phyloP scores from a whole-genome alignment of 1,140 invertebrate genomes.

The Hyles euphorbiae region DNA sequence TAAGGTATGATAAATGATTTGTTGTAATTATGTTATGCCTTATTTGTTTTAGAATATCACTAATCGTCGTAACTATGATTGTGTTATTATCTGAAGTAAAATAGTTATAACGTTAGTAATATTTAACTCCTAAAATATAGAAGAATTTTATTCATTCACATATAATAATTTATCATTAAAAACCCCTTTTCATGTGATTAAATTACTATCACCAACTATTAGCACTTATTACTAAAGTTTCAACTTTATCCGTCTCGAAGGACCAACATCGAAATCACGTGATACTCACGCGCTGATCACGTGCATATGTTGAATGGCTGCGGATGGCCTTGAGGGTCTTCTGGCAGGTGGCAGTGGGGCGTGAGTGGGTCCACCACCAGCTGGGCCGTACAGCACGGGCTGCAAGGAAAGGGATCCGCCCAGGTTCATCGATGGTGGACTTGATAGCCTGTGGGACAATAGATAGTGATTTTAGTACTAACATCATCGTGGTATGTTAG shows the following conservation, averaged over 20 bases:
- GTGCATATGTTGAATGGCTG: slow-evolving; percentile 60
- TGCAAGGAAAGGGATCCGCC: slow-evolving; percentile 66
- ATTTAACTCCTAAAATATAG: too few relatives aligned
- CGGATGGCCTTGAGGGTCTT: slow-evolving; percentile 49
- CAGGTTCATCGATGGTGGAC: slow-evolving; percentile 62
- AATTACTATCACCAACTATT: too few relatives aligned
- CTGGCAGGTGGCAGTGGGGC: slow-evolving; percentile 53
- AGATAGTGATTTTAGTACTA: too few relatives aligned
- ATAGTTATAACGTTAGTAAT: too few relatives aligned
- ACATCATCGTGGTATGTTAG: too few relatives aligned
- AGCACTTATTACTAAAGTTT: too few relatives aligned
- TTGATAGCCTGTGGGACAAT: slow-evolving; percentile 47
- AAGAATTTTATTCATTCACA: too few relatives aligned
- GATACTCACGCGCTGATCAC: slow-evolving; percentile 70
- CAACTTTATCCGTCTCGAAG: not conserved
- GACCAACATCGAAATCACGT: not conserved
- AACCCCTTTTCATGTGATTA: too few relatives aligned
- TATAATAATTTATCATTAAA: too few relatives aligned
- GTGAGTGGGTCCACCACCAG: slow-evolving; percentile 33
- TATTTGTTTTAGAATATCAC: too few relatives aligned
- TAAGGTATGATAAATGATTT: not conserved
- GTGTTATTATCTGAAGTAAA: too few relatives aligned
- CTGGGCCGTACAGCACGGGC: slow-evolving; percentile 58
- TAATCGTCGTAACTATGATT: too few relatives aligned
- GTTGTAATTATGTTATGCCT: not conserved